A percentile compares a stretch with the other conserved stretches of the same genome.
phyloP scores from a whole-genome alignment of 2,113 vertebrate genomes.

The Shinisaurus crocodilurus region DNA sequence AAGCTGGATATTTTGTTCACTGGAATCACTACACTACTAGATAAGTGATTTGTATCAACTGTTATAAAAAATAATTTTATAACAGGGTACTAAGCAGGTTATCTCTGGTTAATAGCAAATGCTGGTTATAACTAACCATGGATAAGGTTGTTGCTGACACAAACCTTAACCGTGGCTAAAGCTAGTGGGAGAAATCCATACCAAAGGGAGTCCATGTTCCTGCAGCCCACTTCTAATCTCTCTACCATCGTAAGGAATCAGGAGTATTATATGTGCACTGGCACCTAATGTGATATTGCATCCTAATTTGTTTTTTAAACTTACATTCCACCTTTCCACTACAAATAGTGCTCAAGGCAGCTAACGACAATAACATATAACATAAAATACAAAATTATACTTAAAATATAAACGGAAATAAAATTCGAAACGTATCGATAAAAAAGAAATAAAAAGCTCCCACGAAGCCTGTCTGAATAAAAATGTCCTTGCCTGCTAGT shows the following conservation, averaged over 20 bases:
- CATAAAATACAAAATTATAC: no score
- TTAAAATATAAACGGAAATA: no score
- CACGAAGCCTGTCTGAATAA: no score
- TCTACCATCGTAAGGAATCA: background rate
- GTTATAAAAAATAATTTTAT: background rate
- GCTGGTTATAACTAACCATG: background rate
- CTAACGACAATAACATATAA: no score
- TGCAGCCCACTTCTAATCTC: background rate
- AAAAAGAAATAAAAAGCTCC: no score
- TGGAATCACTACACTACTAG: background rate
- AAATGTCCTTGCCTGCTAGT: no score
- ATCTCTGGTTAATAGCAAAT: background rate
- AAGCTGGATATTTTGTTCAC: background rate
- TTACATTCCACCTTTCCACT: no score
- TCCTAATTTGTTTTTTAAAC: no score
- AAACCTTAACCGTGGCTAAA: background rate
- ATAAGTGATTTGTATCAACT: no score
- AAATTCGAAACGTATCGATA: no score
- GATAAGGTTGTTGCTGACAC: background rate
- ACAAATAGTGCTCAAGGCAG: no score
- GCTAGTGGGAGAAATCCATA: background rate
- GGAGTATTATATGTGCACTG: background rate
- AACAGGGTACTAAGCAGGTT: background rate
- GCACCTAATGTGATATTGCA: background rate
- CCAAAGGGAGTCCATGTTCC: background rate